Conservation (phyloP, 1,140 invertebrate species). For the Dendroctonus ponderosae region DNA sequence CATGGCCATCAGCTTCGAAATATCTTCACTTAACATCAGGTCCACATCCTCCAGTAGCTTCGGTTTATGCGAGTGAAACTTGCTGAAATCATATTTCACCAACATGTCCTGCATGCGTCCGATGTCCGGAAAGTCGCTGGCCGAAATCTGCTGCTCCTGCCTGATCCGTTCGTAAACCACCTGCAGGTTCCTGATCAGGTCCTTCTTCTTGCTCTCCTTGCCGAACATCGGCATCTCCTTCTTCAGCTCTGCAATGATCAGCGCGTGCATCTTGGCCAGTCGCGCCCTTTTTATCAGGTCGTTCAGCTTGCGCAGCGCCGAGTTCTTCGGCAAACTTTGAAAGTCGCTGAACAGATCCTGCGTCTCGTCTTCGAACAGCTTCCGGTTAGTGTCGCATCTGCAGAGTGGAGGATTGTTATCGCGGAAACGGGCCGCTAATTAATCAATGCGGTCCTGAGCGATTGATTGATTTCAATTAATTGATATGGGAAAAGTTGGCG, state of each 20-base stretch:
- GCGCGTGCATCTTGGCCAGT: conserved; percentile 80
- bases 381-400: conserved; percentile 56
- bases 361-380: conserved; percentile 73
- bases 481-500: conserved; percentile 9
- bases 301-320: conserved; percentile 76
- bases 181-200: conserved; percentile 76
- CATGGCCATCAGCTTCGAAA: conserved; percentile 69
- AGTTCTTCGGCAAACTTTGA: conserved; percentile 71
- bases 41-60: conserved; percentile 71
- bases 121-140: conserved; percentile 75
- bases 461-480: conserved; percentile 18
- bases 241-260: conserved; percentile 74
- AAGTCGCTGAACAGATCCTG: conserved; percentile 75
- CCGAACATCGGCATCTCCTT: conserved; percentile 64
- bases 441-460: neutral
- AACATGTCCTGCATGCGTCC: conserved; percentile 75
- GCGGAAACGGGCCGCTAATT: neutral
- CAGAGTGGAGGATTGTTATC: neutral
- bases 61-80: conserved; percentile 70
- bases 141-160: conserved; percentile 68
- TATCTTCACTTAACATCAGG: conserved; percentile 73
- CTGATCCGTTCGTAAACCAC: conserved; percentile 70
- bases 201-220: conserved; percentile 80
- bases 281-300: conserved; percentile 76
- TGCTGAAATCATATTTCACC: conserved; percentile 74